Evolutionary conservation across 2,797 vertebrate genomes (phyloP).

Genomic region (Pachyuromys duprasi): DNA sequence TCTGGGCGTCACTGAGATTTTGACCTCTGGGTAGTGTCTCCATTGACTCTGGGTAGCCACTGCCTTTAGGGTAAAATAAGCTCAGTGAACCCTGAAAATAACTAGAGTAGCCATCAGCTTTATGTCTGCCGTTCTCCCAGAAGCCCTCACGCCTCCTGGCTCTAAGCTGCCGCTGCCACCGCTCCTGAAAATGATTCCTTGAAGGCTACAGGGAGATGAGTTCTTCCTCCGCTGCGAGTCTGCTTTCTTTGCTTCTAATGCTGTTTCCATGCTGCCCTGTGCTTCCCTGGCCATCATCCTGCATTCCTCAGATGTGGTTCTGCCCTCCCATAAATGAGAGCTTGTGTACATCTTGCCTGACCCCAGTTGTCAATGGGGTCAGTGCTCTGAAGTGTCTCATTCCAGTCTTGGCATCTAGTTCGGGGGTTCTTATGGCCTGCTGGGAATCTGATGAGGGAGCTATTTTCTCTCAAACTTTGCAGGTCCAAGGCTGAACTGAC

Average conservation of each 20-base stretch:
- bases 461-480: neutral
- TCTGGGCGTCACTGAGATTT: neutral
- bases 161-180: neutral
- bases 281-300: neutral
- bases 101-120: neutral
- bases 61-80: constrained; percentile 13
- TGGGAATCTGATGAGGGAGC: neutral
- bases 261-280: too few species aligned
- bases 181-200: neutral
- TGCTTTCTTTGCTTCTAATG: neutral
- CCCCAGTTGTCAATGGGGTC: too few species aligned
- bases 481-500: neutral
- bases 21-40: neutral
- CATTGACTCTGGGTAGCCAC: neutral
- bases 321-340: neutral
- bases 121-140: neutral
- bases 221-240: neutral
- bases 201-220: neutral
- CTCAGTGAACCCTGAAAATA: constrained; percentile 26
- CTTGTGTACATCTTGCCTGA: neutral
- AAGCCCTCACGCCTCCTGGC: neutral
- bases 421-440: neutral
- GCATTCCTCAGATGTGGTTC: neutral
- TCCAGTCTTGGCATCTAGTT: constrained; percentile 3
- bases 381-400: neutral